These are phyloP conservation scores for Whitmania pigra DNA, from an alignment of 1,140 invertebrate genomes.

Conservation along the genomic window DNA sequence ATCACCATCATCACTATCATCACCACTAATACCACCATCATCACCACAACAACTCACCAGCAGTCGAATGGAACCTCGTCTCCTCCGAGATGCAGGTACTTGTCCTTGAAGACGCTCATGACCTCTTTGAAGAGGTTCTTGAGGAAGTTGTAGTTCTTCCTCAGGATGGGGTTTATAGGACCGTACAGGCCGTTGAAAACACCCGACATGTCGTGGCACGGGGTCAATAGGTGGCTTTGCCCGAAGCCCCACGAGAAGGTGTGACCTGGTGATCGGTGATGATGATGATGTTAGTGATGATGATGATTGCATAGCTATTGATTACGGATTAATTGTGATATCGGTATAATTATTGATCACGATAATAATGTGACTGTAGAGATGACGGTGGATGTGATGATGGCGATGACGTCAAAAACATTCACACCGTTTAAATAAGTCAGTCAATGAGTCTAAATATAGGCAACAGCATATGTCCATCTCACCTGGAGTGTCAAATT, in stretches of 20 bases:
- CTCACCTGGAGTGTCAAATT: slow-evolving; percentile 37
- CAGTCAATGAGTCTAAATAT: too few species aligned
- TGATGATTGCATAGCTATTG: too few species aligned
- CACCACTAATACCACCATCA: not conserved
- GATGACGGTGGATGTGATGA: too few species aligned
- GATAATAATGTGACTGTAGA: too few species aligned
- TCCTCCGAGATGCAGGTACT: slow-evolving; percentile 53
- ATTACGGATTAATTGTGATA: too few species aligned
- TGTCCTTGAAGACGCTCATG: slow-evolving; percentile 36
- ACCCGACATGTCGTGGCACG: slow-evolving; percentile 46
- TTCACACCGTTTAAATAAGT: too few species aligned
- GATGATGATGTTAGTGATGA: too few species aligned
- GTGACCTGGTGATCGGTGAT: slow-evolving; percentile 50
- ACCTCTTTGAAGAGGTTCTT: slow-evolving; percentile 36
- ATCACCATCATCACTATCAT: not conserved
- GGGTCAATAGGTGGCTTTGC: slow-evolving; percentile 57
- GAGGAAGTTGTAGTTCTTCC: slow-evolving; percentile 36
- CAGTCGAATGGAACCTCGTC: slow-evolving; percentile 79
- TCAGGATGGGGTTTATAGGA: slow-evolving; percentile 36
- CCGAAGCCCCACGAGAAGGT: slow-evolving; percentile 68
- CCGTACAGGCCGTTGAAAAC: slow-evolving; percentile 53
- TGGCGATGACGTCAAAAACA: too few species aligned
- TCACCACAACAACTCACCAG: slow-evolving; percentile 51
- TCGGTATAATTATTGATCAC: too few species aligned
- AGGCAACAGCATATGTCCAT: not conserved